Evolutionary conservation across 2,113 vertebrate species (phyloP).

Genomic region (Silurus glanis): DNA sequence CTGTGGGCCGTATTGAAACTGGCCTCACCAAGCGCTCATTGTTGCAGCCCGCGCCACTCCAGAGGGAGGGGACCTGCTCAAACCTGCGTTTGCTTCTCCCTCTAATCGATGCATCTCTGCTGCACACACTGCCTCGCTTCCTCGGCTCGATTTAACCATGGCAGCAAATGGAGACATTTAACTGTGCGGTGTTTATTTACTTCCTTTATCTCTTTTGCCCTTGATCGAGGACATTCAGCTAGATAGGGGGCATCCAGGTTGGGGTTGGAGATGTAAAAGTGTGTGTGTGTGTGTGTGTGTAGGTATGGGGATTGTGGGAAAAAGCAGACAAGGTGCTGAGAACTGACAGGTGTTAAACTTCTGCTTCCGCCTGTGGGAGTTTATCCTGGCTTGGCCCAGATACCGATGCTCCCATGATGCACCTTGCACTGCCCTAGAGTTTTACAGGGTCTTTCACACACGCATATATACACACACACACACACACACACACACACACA

Average conservation of each 20-base stretch:
- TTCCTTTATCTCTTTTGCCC: constrained; percentile 29
- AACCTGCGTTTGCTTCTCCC: constrained; percentile 43
- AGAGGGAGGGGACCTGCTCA: constrained; percentile 43
- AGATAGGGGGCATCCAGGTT: not conserved
- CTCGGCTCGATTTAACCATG: constrained; percentile 12
- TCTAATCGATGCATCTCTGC: constrained; percentile 31
- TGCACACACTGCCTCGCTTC: constrained; percentile 6
- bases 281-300: not conserved
- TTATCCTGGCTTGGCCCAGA: constrained; percentile 52
- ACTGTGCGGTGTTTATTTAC: constrained; percentile 28
- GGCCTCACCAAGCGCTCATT: constrained; percentile 48
- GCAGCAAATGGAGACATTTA: constrained; percentile 28
- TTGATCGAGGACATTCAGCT: constrained; percentile 21
- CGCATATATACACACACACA: no score
- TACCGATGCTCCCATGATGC: constrained; percentile 15
- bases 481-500: no score
- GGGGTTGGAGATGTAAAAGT: not conserved
- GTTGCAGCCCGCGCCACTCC: constrained; percentile 41
- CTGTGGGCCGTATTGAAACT: constrained; percentile 49
- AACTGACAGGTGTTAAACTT: constrained; percentile 46
- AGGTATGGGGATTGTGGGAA: constrained; percentile 31
- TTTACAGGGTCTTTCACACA: not conserved
- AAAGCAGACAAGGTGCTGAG: constrained; percentile 21
- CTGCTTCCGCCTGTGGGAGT: constrained; percentile 31
- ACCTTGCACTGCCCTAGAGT: not conserved